Conservation (phyloP, 2,797 vertebrate genomes). For the Pseudochirops cupreus region DNA sequence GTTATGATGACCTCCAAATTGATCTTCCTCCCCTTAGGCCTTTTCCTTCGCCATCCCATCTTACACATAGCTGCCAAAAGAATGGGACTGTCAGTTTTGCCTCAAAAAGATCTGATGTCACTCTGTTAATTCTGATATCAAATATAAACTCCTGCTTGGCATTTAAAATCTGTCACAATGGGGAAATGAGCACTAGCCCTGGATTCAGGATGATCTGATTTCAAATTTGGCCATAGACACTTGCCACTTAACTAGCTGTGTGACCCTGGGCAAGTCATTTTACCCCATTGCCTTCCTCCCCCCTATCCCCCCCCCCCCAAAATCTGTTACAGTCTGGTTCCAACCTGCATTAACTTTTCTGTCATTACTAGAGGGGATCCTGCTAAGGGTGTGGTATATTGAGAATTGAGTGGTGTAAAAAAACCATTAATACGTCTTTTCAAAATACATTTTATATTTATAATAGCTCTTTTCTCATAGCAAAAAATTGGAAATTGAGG, state of each 20-base stretch:
- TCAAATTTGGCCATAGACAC: no score
- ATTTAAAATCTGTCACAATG: not conserved
- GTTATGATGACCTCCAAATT: not conserved
- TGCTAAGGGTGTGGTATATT: no score
- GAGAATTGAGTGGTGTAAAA: not conserved
- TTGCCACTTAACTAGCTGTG: no score
- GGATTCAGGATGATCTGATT: no score
- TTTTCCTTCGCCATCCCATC: not conserved
- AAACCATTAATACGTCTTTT: not conserved
- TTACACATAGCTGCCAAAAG: not conserved
- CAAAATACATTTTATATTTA: not conserved
- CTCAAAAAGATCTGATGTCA: not conserved
- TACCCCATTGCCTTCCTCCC: no score
- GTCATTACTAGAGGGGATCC: not conserved
- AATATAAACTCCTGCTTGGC: not conserved
- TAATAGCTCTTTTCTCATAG: no score
- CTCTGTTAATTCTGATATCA: not conserved
- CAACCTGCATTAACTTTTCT: not conserved
- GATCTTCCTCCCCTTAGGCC: not conserved
- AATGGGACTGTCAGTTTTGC: not conserved
- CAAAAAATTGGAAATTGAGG: no score
- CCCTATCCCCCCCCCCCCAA: no score
- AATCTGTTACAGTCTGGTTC: not conserved
- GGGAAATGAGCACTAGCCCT: no score
- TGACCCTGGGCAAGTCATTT: no score